Evolutionary conservation across 1,140 invertebrate genomes (phyloP).

Genomic region (Stegodyphus dumicola): DNA sequence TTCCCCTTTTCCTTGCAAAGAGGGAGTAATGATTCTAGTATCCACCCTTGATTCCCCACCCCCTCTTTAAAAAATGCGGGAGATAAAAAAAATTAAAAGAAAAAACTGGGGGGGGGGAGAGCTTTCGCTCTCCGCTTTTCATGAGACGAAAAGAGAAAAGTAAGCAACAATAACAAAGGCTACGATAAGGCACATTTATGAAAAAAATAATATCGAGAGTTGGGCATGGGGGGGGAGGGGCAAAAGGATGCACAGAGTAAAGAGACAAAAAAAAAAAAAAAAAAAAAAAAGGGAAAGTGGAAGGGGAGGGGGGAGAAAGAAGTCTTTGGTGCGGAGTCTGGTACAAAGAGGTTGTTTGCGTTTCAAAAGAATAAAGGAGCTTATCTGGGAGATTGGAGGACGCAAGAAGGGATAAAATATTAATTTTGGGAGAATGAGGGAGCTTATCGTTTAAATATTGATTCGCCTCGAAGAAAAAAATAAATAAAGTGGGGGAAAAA

Average conservation of each 20-base stretch:
- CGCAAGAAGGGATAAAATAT: constrained; percentile 61
- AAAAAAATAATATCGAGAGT: constrained; percentile 61
- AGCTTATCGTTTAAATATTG: constrained; percentile 62
- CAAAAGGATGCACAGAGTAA: constrained; percentile 27
- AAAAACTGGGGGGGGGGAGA: not conserved
- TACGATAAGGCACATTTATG: constrained; percentile 60
- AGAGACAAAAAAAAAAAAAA: not conserved
- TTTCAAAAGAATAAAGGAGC: constrained; percentile 59
- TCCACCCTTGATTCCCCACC: not conserved
- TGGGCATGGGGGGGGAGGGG: constrained; percentile 2
- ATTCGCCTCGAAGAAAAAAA: constrained; percentile 30
- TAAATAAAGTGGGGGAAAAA: not conserved
- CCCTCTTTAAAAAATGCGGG: not conserved
- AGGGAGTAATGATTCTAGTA: constrained; percentile 49
- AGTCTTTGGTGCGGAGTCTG: constrained; percentile 41
- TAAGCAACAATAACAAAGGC: constrained; percentile 61
- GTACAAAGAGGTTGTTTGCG: constrained; percentile 60
- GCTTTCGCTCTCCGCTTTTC: constrained; percentile 50
- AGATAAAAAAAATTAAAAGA: constrained; percentile 18
- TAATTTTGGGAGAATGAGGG: constrained; percentile 60
- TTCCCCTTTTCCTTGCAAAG: constrained; percentile 26
- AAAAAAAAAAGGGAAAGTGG: not conserved
- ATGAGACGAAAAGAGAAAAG: constrained; percentile 17
- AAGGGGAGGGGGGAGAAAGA: constrained; percentile 9
- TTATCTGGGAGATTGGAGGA: constrained; percentile 58